Conservation (phyloP, 2,797 vertebrate genomes). For the Morelia viridis region DNA sequence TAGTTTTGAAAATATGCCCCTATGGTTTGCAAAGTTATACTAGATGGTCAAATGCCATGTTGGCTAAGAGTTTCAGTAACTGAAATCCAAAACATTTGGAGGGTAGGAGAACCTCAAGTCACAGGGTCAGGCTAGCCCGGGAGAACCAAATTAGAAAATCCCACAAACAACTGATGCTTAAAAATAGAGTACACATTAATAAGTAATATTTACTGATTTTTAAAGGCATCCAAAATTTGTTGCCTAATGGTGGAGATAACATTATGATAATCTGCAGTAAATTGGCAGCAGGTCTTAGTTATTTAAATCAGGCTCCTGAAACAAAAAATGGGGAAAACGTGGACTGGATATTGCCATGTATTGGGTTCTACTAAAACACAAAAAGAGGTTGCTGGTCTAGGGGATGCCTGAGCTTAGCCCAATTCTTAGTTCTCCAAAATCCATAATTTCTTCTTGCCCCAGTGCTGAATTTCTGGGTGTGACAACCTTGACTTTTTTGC, state of each 20-base stretch:
- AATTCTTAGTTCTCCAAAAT: too few relatives aligned
- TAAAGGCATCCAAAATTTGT: background rate
- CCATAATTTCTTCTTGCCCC: too few relatives aligned
- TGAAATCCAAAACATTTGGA: background rate
- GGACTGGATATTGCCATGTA: background rate
- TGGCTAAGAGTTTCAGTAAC: background rate
- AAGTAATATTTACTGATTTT: background rate
- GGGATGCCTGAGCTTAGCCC: too few relatives aligned
- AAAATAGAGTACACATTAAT: background rate
- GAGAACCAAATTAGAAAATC: background rate
- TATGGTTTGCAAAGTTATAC: background rate
- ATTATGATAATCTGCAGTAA: background rate
- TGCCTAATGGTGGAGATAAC: background rate
- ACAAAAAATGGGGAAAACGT: background rate
- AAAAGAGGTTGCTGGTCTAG: too few relatives aligned
- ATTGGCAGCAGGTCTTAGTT: background rate
- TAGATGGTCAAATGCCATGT: background rate
- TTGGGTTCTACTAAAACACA: background rate
- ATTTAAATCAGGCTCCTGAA: background rate
- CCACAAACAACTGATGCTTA: background rate
- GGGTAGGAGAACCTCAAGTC: background rate
- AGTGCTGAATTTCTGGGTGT: too few relatives aligned
- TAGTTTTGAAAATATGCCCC: conserved; percentile 1
- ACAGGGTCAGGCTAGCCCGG: background rate
- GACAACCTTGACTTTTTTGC: too few relatives aligned